Conservation (phyloP, 2,888 invertebrate species). For the Lordiphosa fenestrarum region DNA sequence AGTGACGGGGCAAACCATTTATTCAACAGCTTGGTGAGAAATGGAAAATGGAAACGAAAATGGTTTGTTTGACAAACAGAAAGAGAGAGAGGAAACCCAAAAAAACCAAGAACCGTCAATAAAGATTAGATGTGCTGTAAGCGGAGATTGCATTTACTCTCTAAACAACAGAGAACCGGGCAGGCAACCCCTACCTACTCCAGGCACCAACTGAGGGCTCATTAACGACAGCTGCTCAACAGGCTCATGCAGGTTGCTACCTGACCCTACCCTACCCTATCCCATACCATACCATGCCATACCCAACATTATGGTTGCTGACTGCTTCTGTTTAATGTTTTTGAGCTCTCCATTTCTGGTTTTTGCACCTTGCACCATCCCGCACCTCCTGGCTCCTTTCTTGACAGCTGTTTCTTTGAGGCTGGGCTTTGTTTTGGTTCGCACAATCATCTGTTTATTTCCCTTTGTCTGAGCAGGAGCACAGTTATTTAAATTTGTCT, state of each 20-base stretch:
- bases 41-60: constrained; percentile 48
- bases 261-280: constrained; percentile 17
- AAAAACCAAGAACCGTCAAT: constrained; percentile 49
- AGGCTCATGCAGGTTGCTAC: constrained; percentile 40
- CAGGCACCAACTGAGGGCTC: constrained; percentile 39
- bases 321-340: constrained; percentile 62
- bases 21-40: constrained; percentile 35
- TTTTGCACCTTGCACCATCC: constrained; percentile 68
- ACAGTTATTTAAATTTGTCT: constrained; percentile 73
- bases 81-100: constrained; percentile 14
- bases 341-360: constrained; percentile 30
- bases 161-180: constrained; percentile 31
- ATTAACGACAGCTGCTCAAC: constrained; percentile 72
- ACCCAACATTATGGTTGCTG: constrained; percentile 42
- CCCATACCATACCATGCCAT: neutral
- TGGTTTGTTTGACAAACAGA: constrained; percentile 71
- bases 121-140: constrained; percentile 62
- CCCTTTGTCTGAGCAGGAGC: constrained; percentile 31
- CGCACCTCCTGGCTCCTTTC: constrained; percentile 39
- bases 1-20: constrained; percentile 27
- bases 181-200: constrained; percentile 9
- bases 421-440: constrained; percentile 44
- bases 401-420: constrained; percentile 65
- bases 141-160: constrained; percentile 64
- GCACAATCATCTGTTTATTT: constrained; percentile 42